Base-by-base conservation (phyloP, 2,888 invertebrate species). In the Unio pictorum region DNA sequence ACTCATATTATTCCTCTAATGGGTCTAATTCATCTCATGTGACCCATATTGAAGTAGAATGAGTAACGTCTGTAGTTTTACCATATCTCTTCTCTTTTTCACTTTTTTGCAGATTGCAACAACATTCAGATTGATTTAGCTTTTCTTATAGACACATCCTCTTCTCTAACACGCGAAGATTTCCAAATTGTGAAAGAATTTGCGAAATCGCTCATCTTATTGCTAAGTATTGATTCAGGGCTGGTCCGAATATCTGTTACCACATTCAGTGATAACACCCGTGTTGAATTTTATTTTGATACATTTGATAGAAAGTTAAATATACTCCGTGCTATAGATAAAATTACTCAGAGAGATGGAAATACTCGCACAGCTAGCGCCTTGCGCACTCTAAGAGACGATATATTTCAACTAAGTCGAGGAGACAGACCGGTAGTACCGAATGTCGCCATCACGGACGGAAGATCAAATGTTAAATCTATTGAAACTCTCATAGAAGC, bases 371-470 rank as follows among this genome's bases (percentile, higher is more conserved):
- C 81, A 1, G 80, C 78, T 15, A 78, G 72, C 17, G 82, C 71
- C 7, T 63, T 83, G 30, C 67, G 72, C 7, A 66, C 71, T 2
- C 54, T 74, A 26, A 66, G 74, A 54, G 64, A 74, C 23, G 55
- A 60, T 5, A 75, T 73, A 55, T 78, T 80, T 59, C 72, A 56
- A 17, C 5, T 61, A 55, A 45, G 7, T 23, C 71, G 66, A 34
- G 76, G 80, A 0, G 82, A 83, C 66, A 66, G 82, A 54, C 67
- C 66, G 7, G 70, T 65, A 23, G 74, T 80, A 55, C 81, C 79
- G 11, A 81, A 85, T 64, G 77, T 84, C 28, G 80, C 76, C 5
- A 73, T 85, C 54, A 82, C 83, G 2, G 84, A 82, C 63, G 85
- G 83, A 8, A 62, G 76, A n/a, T 63, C 78, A 7, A 79, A 75